Base-by-base conservation (phyloP, 2,797 vertebrate genomes). In the Alcedo quadribrachys region DNA sequence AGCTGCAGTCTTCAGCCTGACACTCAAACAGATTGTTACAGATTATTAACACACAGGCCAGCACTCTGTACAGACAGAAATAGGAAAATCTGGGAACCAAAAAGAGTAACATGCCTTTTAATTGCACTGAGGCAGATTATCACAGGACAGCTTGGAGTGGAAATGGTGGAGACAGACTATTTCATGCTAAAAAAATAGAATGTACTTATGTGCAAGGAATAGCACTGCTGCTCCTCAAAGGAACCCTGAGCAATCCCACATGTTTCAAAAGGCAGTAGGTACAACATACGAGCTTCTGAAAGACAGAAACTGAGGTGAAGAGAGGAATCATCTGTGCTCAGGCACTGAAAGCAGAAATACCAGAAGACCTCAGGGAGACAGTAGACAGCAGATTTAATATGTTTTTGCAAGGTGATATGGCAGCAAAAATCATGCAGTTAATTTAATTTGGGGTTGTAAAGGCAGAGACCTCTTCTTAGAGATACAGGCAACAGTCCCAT, bases 401-500 rank as follows among this genome's bases (percentile, higher is more conserved):
- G 76, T 93, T 95, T 94, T 95, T 96, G 93, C 90, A 92, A 95
- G 94, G 90, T 95, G 88, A 94, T 89, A 95, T 81, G 92, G 93
- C 94, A 94, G 92, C 93, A 95, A 93, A 96, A 96, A 93, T 92
- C 91, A 95, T 90, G 93, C 86, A 87, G 86, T 88, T 96, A 94
- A 96, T 96, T 96, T 94, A 95, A 96, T 96, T 95, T 95, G 83
- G 94, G 79, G 86, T 94, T 95, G 95, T 95, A 94, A 94, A 96
- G 90, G 93, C 84, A 96, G 81, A 94, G 91, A 94, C 92, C 92
- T 94, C 84, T 94, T 94, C 91, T 90, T 58, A 57, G 69, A 90
- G 81, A 92, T 65, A 95, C 2, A 93, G 93, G 84, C 84, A 83
- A 43, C 57, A 94, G 95, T 95, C 84, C 73, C 42, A 75, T 83